Conservation (phyloP, 2,797 vertebrate genomes). For the Adrianichthys oophorus region DNA sequence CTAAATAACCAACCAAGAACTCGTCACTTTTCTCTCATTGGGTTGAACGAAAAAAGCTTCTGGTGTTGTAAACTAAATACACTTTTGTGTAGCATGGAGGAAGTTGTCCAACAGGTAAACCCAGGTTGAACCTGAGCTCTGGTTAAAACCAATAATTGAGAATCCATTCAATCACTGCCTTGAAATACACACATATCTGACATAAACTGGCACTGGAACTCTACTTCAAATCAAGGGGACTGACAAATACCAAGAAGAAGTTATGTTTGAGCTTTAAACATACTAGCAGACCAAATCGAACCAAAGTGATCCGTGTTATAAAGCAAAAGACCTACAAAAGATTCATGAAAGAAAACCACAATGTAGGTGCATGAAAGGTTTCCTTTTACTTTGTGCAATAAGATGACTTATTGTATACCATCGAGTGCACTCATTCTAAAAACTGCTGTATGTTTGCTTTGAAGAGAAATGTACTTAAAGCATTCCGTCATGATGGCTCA, state of each 20-base stretch:
- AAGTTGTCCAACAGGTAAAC: slow-evolving; percentile 1
- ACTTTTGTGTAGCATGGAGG: slow-evolving; percentile 1
- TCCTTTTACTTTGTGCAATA: background rate
- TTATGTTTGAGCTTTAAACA: background rate
- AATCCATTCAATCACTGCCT: background rate
- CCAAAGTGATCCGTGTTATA: background rate
- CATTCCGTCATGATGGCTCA: slow-evolving; percentile 20
- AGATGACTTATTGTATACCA: background rate
- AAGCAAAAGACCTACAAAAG: background rate
- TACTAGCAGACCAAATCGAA: background rate
- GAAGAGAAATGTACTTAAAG: slow-evolving; percentile 16
- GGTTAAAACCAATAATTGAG: slow-evolving; percentile 17
- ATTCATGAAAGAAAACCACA: background rate
- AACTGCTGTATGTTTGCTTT: slow-evolving; percentile 17
- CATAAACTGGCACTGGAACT: slow-evolving; percentile 1
- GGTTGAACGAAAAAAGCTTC: slow-evolving; percentile 3
- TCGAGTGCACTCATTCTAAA: slow-evolving; percentile 1
- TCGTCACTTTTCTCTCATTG: slow-evolving; percentile 38
- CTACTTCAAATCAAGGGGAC: background rate
- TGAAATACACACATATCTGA: background rate
- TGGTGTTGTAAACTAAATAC: slow-evolving; percentile 11
- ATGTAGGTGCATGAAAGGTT: background rate
- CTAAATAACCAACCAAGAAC: slow-evolving; percentile 37
- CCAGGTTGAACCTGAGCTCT: background rate
- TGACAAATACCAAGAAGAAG: background rate